A percentile compares a stretch with the other conserved stretches of the same genome.
These are phyloP conservation scores for Heteromyza rotundicornis DNA, from an alignment of 2,888 invertebrate species.

Conservation along the genomic window DNA sequence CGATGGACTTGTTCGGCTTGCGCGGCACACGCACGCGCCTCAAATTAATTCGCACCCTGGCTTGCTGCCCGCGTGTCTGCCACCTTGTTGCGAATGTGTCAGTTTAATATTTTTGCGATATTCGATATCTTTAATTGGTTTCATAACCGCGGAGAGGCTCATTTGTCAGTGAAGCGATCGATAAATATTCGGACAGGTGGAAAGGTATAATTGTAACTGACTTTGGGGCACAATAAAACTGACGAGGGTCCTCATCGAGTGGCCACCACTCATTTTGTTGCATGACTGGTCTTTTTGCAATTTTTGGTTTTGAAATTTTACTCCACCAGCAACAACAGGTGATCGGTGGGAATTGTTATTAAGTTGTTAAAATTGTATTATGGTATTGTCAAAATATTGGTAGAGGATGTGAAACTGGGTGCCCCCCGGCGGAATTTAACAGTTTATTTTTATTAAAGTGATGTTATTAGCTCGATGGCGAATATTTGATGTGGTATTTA, in stretches of 20 bases:
- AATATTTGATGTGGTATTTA: too few relatives aligned
- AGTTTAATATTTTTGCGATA: constrained; percentile 40
- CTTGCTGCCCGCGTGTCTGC: not conserved
- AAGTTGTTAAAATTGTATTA: constrained; percentile 55
- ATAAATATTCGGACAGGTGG: constrained; percentile 54
- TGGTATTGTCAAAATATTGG: constrained; percentile 32
- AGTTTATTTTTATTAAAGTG: constrained; percentile 46
- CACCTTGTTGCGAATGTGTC: constrained; percentile 31
- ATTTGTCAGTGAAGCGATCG: constrained; percentile 55
- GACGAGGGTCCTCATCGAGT: constrained; percentile 30
- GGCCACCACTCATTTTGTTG: constrained; percentile 6
- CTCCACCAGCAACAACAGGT: constrained; percentile 43
- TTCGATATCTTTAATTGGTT: constrained; percentile 55
- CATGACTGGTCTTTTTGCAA: constrained; percentile 4
- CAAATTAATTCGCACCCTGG: constrained; percentile 39
- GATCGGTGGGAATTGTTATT: constrained; percentile 53
- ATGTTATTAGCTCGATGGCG: too few relatives aligned
- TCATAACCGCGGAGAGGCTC: constrained; percentile 44
- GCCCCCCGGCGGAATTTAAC: constrained; percentile 49
- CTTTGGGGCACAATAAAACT: constrained; percentile 23
- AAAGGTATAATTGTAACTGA: constrained; percentile 46
- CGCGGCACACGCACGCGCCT: constrained; percentile 22
- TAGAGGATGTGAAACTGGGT: not conserved
- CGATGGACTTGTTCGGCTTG: too few relatives aligned
- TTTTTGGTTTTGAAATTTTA: constrained; percentile 1